Conservation (phyloP, 2,797 vertebrate genomes). For the Dermochelys coriacea region DNA sequence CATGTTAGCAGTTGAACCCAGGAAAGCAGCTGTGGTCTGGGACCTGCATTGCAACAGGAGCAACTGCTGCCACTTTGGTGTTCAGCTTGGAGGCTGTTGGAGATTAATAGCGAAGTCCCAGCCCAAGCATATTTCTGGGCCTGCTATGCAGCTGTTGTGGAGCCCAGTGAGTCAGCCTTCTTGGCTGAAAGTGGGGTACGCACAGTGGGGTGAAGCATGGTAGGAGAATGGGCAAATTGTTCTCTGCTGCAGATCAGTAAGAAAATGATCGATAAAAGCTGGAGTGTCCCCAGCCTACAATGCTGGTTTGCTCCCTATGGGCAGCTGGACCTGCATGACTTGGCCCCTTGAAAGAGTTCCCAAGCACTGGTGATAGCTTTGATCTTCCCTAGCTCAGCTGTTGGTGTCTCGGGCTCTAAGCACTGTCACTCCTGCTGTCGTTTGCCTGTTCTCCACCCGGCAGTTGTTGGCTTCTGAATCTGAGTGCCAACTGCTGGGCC, state of each 20-base stretch:
- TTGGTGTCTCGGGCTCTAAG: neutral
- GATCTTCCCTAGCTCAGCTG: neutral
- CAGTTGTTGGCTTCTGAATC: neutral
- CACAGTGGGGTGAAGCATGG: neutral
- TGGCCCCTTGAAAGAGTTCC: neutral
- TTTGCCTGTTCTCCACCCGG: neutral
- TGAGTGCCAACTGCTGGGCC: neutral
- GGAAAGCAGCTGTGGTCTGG: neutral
- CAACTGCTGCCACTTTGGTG: neutral
- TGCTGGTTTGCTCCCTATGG: neutral
- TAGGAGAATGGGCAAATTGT: neutral
- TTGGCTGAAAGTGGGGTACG: neutral
- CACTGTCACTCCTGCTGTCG: neutral
- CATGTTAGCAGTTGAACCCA: neutral
- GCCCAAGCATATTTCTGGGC: neutral
- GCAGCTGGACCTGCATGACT: neutral
- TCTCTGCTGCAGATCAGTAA: constrained; percentile 1
- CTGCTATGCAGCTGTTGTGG: neutral
- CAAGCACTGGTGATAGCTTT: neutral
- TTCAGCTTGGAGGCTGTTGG: neutral
- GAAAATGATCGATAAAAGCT: neutral
- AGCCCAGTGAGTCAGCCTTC: neutral
- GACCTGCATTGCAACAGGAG: neutral
- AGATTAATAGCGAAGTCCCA: neutral
- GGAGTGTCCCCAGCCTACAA: neutral